Base-by-base conservation (phyloP, 2,113 vertebrate species). In the Anseranas semipalmata region DNA sequence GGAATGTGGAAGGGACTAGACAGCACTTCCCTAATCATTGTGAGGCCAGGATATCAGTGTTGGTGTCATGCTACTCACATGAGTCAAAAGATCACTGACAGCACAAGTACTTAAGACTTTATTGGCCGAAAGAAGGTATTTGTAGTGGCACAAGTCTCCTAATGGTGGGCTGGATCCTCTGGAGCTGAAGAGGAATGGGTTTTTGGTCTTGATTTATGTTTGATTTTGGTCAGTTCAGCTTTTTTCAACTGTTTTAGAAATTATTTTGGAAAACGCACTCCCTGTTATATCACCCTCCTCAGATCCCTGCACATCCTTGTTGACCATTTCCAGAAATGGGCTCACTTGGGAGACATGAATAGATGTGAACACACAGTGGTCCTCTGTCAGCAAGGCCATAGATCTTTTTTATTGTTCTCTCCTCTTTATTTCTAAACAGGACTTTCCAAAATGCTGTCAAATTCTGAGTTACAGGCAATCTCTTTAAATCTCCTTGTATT, bases 1-100 rank as follows among this genome's bases (percentile, higher is more conserved):
- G 81, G 71, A 95, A 91, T 85, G 70, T 85, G 74, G 72, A 95
- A 86, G 53, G 56, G 58, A 11, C 52, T 63, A 84, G 80, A 74
- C 77, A 95, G 33, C 52, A 82, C 39, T 94, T 95, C 33, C 76
- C 56, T 76, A 41, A 39, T 39, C 4, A 3, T 70, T 85, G 68
- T 0, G 2, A 73, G 80, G 66, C 48, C 70, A 94, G 73, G 93
- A 81, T 94, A 52, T 68, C 68, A 60, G 5, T 41, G 22, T 25
- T 68, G 77, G 21, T 82, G 56, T 92, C 66, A 39, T 58, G 24
- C 48, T 72, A 46, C 30, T 78, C 55, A 52, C 28, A 46, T 1
- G 0, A 41, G 37, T 55, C 63, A 46, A 46, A 83, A 56, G 55
- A 66, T 65, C 39, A 78, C 45, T 1, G 2, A 22, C 30, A 70